Base-by-base conservation (phyloP, 2,797 vertebrate genomes). In the Phyllotis vaccarum region DNA sequence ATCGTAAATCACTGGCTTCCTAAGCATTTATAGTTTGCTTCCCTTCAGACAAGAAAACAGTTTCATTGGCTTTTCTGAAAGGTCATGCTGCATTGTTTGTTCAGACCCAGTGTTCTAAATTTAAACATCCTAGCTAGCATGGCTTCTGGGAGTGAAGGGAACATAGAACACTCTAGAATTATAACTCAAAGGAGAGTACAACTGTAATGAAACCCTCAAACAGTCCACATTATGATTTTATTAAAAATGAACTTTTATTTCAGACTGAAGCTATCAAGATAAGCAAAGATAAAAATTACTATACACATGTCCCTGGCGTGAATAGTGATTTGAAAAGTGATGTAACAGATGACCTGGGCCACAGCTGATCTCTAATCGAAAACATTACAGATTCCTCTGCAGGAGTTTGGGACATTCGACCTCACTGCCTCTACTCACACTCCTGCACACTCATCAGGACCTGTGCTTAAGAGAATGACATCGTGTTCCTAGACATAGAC, bases 21-120 rank as follows among this genome's bases (percentile, higher is more conserved):
- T 95, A 85, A 93, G 70, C 34, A 87, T 64, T 93, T 90, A 70
- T 74, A 78, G 21, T 85, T 90, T 95, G 19, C 93, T 94, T 95
- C 94, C 90, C 95, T 97, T 97, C 0, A 46, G 80, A 95, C 95
- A 88, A 76, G 46, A 87, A 62, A 94, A 27, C 3, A 91, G n/a
- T 86, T 95, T 95, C 40, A 92, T 93, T 97, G 93, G 97, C 29
- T 97, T 98, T 97, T 97, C 91, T 97, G 43, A 98, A 98, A 98
- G 96, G 89, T 97, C 96, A 98, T 54, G 89, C 78, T 88, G 92
- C 62, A 87, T 52, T 98, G 86, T 96, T 97, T 98, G 34, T 95
- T 97, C 95, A 52, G 34, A 95, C 93, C 95, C 95, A 90, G 11
- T 95, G 96, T 91, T 98, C 98, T 19, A 14, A 96, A 97, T 98